Conservation (phyloP, 2,797 vertebrate genomes). For the Tachyglossus aculeatus region DNA sequence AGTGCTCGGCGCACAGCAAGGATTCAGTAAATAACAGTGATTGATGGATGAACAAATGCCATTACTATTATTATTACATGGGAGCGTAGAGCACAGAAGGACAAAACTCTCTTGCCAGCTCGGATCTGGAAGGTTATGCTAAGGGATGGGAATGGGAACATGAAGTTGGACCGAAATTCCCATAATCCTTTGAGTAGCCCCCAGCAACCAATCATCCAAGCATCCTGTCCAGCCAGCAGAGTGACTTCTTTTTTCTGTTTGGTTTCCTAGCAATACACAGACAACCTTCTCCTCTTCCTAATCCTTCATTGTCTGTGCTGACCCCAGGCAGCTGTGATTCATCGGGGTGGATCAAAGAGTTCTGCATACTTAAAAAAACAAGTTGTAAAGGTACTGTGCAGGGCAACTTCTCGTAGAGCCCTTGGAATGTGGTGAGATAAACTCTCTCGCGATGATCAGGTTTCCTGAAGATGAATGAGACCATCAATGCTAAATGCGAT, state of each 20-base stretch:
- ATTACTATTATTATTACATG: no score
- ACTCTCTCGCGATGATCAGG: not conserved
- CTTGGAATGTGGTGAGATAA: not conserved
- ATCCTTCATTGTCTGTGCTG: not conserved
- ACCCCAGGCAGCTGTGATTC: conserved; percentile 15
- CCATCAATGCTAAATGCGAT: not conserved
- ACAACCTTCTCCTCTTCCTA: not conserved
- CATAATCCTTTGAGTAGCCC: not conserved
- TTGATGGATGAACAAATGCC: no score
- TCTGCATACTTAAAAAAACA: not conserved
- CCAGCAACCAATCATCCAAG: not conserved
- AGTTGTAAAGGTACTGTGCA: no score
- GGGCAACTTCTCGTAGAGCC: not conserved
- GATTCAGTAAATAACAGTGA: no score
- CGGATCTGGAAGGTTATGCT: not conserved
- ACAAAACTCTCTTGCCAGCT: not conserved
- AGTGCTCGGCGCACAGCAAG: no score
- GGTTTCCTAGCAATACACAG: not conserved
- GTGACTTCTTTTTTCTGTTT: not conserved
- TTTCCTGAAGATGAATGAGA: not conserved
- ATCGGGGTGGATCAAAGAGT: not conserved
- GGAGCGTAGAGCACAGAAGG: not conserved
- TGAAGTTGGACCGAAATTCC: not conserved
- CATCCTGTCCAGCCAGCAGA: not conserved
- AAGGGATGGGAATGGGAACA: not conserved